Percentiles rank a stretch among this genome's conserved stretches.
These are phyloP conservation scores for Pachliopta kotzebuea DNA, from an alignment of 2,888 invertebrate species.

Conservation along the genomic window DNA sequence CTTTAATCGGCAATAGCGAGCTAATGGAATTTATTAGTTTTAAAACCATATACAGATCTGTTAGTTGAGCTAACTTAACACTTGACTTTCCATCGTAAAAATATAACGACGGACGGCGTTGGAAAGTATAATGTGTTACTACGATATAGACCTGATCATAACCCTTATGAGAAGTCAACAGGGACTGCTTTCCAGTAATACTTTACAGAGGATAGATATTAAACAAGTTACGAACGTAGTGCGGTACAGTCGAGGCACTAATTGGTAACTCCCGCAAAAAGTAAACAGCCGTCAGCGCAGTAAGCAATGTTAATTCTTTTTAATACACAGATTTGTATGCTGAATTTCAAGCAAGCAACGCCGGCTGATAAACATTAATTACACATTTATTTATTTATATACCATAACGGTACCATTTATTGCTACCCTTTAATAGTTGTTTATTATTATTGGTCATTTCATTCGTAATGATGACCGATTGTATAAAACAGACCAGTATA, in stretches of 20 bases:
- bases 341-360: conserved; percentile 43
- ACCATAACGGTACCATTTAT: conserved; percentile 68
- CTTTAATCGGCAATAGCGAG: conserved; percentile 11
- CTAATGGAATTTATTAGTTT: conserved; percentile 27
- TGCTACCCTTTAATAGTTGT: conserved; percentile 56
- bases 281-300: conserved; percentile 45
- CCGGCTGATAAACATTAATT: conserved; percentile 58
- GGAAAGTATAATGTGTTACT: conserved; percentile 21
- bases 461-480: conserved; percentile 56
- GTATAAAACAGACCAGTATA: conserved; percentile 43
- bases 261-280: conserved; percentile 52
- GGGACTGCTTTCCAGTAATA: conserved; percentile 15
- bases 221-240: conserved; percentile 9
- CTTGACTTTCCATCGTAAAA: conserved; percentile 25
- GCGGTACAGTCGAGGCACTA: conserved; percentile 41
- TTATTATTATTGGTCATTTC: conserved; percentile 73
- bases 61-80: conserved; percentile 18
- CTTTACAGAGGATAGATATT: not conserved
- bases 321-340: conserved; percentile 76
- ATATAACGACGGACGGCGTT: conserved; percentile 1
- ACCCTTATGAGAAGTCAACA: not conserved
- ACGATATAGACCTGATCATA: not conserved
- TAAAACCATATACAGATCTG: conserved; percentile 18
- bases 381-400: conserved; percentile 70
- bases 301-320: conserved; percentile 61